Evolutionary conservation across 2,888 invertebrate species (phyloP).

Genomic region (Mechanitis messenoides): DNA sequence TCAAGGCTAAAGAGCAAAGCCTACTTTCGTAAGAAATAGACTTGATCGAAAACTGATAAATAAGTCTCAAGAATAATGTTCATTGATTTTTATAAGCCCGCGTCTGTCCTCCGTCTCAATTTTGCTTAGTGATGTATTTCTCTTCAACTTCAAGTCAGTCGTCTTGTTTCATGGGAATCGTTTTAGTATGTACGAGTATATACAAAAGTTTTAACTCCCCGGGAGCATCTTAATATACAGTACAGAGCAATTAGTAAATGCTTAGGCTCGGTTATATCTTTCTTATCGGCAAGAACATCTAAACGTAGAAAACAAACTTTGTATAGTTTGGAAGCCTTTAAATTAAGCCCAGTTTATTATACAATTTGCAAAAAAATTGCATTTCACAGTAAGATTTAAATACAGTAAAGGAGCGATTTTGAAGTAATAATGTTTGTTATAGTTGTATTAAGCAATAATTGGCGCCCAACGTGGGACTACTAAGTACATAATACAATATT

Average conservation of each 20-base stretch:
- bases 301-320: neutral
- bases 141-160: conserved; percentile 24
- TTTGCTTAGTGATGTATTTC: conserved; percentile 11
- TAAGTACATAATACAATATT: no score
- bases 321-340: conserved; percentile 3
- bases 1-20: no score
- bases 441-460: no score
- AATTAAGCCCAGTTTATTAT: neutral
- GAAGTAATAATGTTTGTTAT: no score
- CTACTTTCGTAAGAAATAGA: no score
- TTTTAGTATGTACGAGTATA: conserved; percentile 27
- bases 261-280: conserved; percentile 19
- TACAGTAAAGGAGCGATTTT: no score
- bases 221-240: conserved; percentile 42
- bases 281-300: neutral
- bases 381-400: no score
- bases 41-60: no score
- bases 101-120: neutral
- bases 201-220: conserved; percentile 52
- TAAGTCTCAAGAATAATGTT: no score
- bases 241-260: conserved; percentile 13
- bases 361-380: neutral
- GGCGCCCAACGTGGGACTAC: no score
- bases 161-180: conserved; percentile 23
- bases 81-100: no score